Base-by-base conservation (phyloP, 2,113 vertebrate genomes). In the Arenaria interpres region DNA sequence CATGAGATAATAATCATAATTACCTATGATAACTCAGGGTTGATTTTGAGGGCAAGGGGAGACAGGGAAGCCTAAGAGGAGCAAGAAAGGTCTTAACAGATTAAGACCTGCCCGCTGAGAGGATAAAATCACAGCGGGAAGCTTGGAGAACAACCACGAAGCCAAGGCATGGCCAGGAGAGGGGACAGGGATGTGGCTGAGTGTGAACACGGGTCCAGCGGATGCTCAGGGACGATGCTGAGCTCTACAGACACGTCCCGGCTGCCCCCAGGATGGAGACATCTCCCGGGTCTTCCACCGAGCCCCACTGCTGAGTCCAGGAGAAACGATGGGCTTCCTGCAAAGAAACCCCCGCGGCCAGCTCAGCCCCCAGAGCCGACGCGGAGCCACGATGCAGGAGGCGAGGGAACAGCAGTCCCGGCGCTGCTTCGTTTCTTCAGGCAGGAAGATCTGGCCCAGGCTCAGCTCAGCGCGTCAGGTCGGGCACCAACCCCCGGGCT, bases 121-220 rank as follows among this genome's bases (percentile, higher is more conserved):
- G 3, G 37, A 62, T n/a, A 39, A 53, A 68, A 68, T 25, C 79
- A 24, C 77, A 12, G 3, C 39, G 12, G 46, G 45, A n/a, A 25
- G 59, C 3, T 48, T 14, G 69, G 14, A 57, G 41, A 32, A 66
- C 0, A 8, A 43, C 19, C 23, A 8, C 1, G 2, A 32, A 37
- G 30, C 59, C 48, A 43, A 50, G 8, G 18, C 23, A 18, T 16
- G 5, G 13, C 24, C 24, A 32, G 16, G 53, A 59, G 37, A 30
- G 39, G 35, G 14, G 41, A 37, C 9, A 9, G 32, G 5, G 19
- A 39, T 4, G 41, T 5, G 1, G 56, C 33, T 19, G n/a, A 21
- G 28, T 9, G 20, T 3, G 7, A 60, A 18, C 27, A 12, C 2
- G 1, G 45, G 9, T 7, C 39, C 9, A 37, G n/a, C 4, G 1